These are phyloP conservation scores for Spinus pinus DNA, from an alignment of 2,797 vertebrate species.

Conservation along the genomic window DNA sequence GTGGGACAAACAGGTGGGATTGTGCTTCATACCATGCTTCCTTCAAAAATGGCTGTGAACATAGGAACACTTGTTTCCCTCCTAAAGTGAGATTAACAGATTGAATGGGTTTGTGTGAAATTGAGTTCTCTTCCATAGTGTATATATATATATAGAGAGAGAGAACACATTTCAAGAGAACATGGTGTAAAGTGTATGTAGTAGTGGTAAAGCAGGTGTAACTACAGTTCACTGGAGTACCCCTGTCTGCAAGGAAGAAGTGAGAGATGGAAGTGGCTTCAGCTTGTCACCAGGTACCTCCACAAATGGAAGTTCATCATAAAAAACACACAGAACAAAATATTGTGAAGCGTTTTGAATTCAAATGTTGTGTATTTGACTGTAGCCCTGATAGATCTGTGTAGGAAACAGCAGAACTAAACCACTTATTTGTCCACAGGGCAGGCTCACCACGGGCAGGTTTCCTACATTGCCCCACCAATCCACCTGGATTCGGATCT, in stretches of 20 bases:
- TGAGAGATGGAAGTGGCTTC: not conserved
- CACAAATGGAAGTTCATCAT: not conserved
- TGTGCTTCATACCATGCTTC: not conserved
- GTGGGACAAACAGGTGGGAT: not conserved
- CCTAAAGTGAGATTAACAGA: not conserved
- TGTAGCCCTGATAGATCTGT: not conserved
- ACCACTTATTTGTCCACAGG: conserved; percentile 70
- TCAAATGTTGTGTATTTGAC: not conserved
- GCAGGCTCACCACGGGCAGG: conserved; percentile 77
- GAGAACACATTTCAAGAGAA: not conserved
- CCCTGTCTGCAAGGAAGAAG: not conserved
- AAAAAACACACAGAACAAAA: not conserved
- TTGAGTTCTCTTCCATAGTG: not conserved
- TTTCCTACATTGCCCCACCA: conserved; percentile 78
- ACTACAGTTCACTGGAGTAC: not conserved
- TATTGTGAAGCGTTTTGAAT: not conserved
- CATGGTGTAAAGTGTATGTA: accelerated
- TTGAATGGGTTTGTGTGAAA: not conserved
- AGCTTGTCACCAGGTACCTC: not conserved
- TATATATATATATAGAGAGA: not conserved
- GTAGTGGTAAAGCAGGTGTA: not conserved
- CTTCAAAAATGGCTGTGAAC: not conserved
- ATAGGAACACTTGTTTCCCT: not conserved
- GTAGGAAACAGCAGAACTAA: conserved; percentile 4
- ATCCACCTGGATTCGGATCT: conserved; percentile 77